Evolutionary conservation across 2,797 vertebrate species (phyloP).

Genomic region (Eremophila alpestris): DNA sequence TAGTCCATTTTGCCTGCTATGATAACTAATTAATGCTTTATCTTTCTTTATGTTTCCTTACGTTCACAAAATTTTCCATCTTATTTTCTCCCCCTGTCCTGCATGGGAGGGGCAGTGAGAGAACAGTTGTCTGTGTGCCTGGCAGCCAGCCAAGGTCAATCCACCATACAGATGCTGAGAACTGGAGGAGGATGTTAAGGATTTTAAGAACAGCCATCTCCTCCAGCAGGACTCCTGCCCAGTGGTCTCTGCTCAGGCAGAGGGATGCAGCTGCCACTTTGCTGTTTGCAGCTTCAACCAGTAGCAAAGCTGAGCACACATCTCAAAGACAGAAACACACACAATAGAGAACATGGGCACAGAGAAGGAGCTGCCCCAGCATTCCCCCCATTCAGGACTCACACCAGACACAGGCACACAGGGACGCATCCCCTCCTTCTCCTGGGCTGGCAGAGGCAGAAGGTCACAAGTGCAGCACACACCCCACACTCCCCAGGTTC

Average conservation of each 20-base stretch:
- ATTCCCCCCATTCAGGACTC: fast-evolving
- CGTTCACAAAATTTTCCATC: not conserved
- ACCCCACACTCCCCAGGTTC: fast-evolving
- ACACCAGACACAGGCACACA: not conserved
- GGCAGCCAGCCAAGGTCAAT: not conserved
- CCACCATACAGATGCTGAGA: not conserved
- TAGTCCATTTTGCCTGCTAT: not conserved
- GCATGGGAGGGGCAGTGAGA: not conserved
- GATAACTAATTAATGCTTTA: not conserved
- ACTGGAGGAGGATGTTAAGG: not conserved
- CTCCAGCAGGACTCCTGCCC: not conserved
- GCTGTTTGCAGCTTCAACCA: not conserved
- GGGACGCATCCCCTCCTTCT: fast-evolving
- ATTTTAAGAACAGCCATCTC: not conserved
- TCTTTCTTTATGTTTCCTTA: not conserved
- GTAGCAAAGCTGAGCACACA: not conserved
- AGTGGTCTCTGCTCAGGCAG: not conserved
- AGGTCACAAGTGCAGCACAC: not conserved
- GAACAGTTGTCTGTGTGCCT: not conserved
- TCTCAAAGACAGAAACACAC: not conserved
- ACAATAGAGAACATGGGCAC: fast-evolving
- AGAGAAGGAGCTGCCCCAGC: fast-evolving
- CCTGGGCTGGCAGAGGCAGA: not conserved
- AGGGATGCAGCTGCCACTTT: not conserved
- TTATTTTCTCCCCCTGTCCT: not conserved